Evolutionary conservation across 2,888 invertebrate genomes (phyloP), one percentile per base, ranked within the genome.

Genomic region (Rosalia funebris): DNA sequence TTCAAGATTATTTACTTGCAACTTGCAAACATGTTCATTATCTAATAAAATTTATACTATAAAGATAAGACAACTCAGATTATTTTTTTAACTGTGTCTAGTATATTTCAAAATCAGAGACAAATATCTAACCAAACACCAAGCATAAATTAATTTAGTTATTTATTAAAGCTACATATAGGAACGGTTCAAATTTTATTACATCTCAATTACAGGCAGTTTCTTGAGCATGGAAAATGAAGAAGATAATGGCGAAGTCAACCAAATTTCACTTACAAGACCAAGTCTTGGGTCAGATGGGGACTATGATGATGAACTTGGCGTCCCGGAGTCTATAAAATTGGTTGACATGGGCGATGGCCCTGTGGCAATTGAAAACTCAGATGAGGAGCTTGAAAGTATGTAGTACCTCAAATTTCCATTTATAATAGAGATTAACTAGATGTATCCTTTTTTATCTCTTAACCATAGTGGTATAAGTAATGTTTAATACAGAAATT

Each of bases 271-370:
- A 0, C 20, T 68, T 14, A 68, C 64, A 16, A 66, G 72, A 55
- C 69, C 73, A 7, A 77, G 76, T 66, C 42, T 77, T 36, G 74
- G 73, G 12, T 76, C 76, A 10, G 77, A 92, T 74, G 89, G 89
- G 0, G 93, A 93, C 72, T 93, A 88, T 72, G 93, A 93, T 78
- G 92, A 93, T 78, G 88, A 89, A 70, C 83, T 93, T 25, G 91
- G 87, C 11, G 88, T 93, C 68, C 92, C 92, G 0, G 91, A 91
- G 75, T 90, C 90, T 3, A 83, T 91, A 39, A 89, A 89, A 11
- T 86, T 90, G 44, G 83, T 89, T 34, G 87, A 89, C 17, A 79
- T 83, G 37, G 82, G 83, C 50, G 84, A 83, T 36, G 83, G 83
- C 55, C 83, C 84, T 9, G 82, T 84, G 7, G 84, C 87, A 41